A percentile compares a stretch with the other conserved stretches of the same genome.
Evolutionary conservation across 2,888 invertebrate genomes (phyloP).

Genomic region (Nomada flava): DNA sequence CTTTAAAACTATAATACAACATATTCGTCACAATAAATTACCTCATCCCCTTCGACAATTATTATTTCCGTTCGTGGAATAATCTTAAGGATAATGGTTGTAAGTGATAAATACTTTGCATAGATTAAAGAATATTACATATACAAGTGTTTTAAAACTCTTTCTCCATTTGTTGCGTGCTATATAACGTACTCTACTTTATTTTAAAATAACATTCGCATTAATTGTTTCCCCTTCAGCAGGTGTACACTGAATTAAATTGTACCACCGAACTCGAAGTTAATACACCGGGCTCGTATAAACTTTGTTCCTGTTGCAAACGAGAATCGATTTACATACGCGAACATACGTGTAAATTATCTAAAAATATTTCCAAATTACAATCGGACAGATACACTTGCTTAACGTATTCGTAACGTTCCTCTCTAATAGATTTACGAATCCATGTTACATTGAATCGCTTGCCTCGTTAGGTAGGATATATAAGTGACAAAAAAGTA

Average conservation of each 20-base stretch:
- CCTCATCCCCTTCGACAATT: not conserved
- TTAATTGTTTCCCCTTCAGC: not conserved
- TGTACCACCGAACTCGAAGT: conserved; percentile 18
- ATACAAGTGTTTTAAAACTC: conserved; percentile 26
- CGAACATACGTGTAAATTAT: conserved; percentile 21
- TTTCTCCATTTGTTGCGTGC: conserved; percentile 13
- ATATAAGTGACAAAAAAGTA: conserved; percentile 54
- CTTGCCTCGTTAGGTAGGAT: conserved; percentile 28
- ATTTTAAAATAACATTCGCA: conserved; percentile 37
- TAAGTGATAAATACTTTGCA: conserved; percentile 39
- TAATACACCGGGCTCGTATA: conserved; percentile 1
- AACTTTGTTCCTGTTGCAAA: conserved; percentile 10
- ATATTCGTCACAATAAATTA: not conserved
- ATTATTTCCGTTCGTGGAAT: conserved; percentile 16
- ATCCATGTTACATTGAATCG: conserved; percentile 43
- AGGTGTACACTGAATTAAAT: conserved; percentile 17
- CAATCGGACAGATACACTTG: conserved; percentile 32
- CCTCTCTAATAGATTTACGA: conserved; percentile 48
- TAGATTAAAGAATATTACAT: conserved; percentile 29
- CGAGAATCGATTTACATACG: conserved; percentile 34
- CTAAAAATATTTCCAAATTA: conserved; percentile 44
- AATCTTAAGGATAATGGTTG: conserved; percentile 18
- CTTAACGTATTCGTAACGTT: conserved; percentile 20
- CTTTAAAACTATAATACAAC: conserved; percentile 1
- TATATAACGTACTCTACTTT: conserved; percentile 25